Conservation (phyloP, 2,888 invertebrate genomes). For the Sericinus montela region DNA sequence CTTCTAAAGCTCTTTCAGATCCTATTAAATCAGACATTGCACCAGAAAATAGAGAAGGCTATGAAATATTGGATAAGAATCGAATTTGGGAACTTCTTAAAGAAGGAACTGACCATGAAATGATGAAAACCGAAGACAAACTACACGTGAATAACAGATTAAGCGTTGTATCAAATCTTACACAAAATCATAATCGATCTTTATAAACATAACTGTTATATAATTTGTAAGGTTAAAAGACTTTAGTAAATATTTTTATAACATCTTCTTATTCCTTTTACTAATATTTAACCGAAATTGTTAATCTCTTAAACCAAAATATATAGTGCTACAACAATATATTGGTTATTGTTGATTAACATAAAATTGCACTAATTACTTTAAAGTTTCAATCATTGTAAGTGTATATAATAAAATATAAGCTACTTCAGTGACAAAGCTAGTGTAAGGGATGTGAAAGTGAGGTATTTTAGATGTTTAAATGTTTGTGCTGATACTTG, state of each 20-base stretch:
- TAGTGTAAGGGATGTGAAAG: slow-evolving; percentile 53
- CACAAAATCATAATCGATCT: slow-evolving; percentile 57
- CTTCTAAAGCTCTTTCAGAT: slow-evolving; percentile 57
- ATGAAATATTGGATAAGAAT: slow-evolving; percentile 79
- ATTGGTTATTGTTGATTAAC: slow-evolving; percentile 61
- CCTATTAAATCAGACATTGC: slow-evolving; percentile 55
- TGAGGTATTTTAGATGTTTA: slow-evolving; percentile 60
- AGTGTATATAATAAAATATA: slow-evolving; percentile 57
- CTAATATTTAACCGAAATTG: slow-evolving; percentile 22
- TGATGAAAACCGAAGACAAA: slow-evolving; percentile 58
- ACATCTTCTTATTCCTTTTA: slow-evolving; percentile 21
- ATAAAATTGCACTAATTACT: slow-evolving; percentile 49
- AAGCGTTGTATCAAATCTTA: slow-evolving; percentile 48
- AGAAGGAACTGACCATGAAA: slow-evolving; percentile 66
- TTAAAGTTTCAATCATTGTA: slow-evolving; percentile 40
- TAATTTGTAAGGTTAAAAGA: slow-evolving; percentile 72
- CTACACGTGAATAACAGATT: slow-evolving; percentile 52
- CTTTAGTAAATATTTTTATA: slow-evolving; percentile 74
- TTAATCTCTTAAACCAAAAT: background rate
- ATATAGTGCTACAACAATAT: slow-evolving; percentile 51
- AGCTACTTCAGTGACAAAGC: slow-evolving; percentile 43
- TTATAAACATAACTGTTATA: slow-evolving; percentile 70
- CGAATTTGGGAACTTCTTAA: slow-evolving; percentile 81
- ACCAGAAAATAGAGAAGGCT: slow-evolving; percentile 73
- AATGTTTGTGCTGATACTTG: slow-evolving; percentile 36